These are phyloP conservation scores for Sebastes ruberrimus DNA, from an alignment of 2,797 vertebrate genomes.

Conservation along the genomic window DNA sequence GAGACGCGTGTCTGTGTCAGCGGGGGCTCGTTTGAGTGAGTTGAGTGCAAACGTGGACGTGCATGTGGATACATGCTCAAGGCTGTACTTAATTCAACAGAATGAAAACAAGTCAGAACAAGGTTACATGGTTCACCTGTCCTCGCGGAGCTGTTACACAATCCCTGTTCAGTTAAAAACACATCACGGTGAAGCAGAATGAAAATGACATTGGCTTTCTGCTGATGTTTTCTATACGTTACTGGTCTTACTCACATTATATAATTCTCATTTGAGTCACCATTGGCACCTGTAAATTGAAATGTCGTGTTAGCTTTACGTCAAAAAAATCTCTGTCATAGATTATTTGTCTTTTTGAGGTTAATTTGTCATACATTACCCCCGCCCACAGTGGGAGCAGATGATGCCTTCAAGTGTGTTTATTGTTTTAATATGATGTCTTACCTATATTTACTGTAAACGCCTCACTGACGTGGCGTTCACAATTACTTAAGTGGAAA, in stretches of 20 bases:
- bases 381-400: neutral
- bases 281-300: neutral
- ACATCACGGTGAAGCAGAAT: conserved; percentile 7
- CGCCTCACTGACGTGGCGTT: neutral
- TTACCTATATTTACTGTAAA: neutral
- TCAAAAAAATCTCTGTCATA: neutral
- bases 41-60: neutral
- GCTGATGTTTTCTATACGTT: neutral
- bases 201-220: neutral
- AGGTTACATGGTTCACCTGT: conserved; percentile 69
- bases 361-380: neutral
- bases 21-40: neutral
- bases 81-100: conserved; percentile 62
- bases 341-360: neutral
- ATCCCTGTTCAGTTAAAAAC: conserved; percentile 38
- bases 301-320: neutral
- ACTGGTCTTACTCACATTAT: neutral
- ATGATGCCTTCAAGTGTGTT: neutral
- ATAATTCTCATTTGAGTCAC: neutral
- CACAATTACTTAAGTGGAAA: neutral
- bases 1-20: conserved; percentile 20
- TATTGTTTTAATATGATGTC: conserved; percentile 1
- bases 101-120: conserved; percentile 71
- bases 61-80: conserved; percentile 38
- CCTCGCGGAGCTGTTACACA: conserved; percentile 64